A percentile compares a stretch with the other conserved stretches of the same genome.
These are phyloP conservation scores for Scaptomyza polygonia DNA, from an alignment of 2,888 invertebrate species.

Conservation along the genomic window DNA sequence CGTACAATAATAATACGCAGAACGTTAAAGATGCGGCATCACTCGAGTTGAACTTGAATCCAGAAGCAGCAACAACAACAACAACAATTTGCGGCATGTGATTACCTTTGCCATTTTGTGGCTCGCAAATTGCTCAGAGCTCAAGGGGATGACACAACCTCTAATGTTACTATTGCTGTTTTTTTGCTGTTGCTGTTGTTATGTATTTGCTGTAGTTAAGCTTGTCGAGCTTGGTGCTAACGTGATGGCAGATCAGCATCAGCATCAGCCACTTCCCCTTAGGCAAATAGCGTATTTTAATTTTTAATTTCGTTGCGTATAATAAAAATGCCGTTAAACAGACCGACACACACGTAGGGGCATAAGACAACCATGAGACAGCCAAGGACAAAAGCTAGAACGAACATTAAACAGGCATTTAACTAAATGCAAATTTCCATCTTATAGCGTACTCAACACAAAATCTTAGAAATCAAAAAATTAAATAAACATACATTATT, in stretches of 20 bases:
- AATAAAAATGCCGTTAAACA: slow-evolving; percentile 57
- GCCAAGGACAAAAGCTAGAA: slow-evolving; percentile 9
- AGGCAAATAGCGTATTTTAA: slow-evolving; percentile 64
- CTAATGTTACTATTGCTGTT: slow-evolving; percentile 23
- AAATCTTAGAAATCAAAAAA: slow-evolving; percentile 26
- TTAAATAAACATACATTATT: not conserved
- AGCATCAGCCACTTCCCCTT: slow-evolving; percentile 51
- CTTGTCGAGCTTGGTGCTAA: slow-evolving; percentile 11
- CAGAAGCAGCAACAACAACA: slow-evolving; percentile 23
- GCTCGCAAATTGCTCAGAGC: slow-evolving; percentile 74
- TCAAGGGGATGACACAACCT: slow-evolving; percentile 60
- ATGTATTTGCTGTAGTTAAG: slow-evolving; percentile 50
- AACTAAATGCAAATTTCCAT: slow-evolving; percentile 18
- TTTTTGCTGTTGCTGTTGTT: slow-evolving; percentile 32
- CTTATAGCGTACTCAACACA: slow-evolving; percentile 13
- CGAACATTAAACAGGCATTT: slow-evolving; percentile 22
- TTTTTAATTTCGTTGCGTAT: slow-evolving; percentile 76
- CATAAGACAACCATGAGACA: slow-evolving; percentile 1
- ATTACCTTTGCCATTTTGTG: slow-evolving; percentile 66
- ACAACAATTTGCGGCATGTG: slow-evolving; percentile 69
- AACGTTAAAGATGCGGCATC: slow-evolving; percentile 54
- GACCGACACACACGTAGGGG: slow-evolving; percentile 13
- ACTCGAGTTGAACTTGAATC: slow-evolving; percentile 69
- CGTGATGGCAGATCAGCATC: slow-evolving; percentile 58
- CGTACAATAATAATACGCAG: slow-evolving; percentile 61